phyloP scores from a whole-genome alignment of 2,113 vertebrate species.

The Calyptommatus sinebrachiatus region DNA sequence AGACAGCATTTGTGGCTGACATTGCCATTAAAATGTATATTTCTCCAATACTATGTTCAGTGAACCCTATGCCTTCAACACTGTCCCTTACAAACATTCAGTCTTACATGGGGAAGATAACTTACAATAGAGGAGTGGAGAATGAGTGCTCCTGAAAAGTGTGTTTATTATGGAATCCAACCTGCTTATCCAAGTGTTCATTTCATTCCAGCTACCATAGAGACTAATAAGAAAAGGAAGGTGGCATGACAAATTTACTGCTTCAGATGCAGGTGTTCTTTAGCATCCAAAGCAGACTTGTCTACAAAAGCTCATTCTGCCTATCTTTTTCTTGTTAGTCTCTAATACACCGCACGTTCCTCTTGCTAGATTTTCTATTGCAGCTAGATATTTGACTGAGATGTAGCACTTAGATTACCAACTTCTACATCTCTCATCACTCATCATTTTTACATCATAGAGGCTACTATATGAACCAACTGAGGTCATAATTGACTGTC shows the following conservation, averaged over 20 bases:
- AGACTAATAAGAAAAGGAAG: too few species aligned
- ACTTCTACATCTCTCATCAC: neutral
- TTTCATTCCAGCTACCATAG: too few species aligned
- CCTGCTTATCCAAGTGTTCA: neutral
- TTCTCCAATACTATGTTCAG: neutral
- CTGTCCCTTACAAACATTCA: too few species aligned
- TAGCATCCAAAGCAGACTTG: too few species aligned
- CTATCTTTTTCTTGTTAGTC: too few species aligned
- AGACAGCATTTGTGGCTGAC: neutral
- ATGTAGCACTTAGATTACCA: neutral
- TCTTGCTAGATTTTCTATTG: too few species aligned
- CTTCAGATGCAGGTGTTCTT: too few species aligned
- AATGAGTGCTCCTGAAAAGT: neutral
- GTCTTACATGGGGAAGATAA: too few species aligned
- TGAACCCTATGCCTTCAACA: neutral
- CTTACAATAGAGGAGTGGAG: neutral
- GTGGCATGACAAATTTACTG: too few species aligned
- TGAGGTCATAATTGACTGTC: conserved; percentile 8
- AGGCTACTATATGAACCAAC: neutral
- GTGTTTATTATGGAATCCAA: neutral
- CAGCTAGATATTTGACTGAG: neutral
- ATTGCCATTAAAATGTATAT: neutral
- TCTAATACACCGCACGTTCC: too few species aligned
- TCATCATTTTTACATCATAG: neutral
- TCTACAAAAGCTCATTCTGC: too few species aligned